Evolutionary conservation across 1,140 invertebrate genomes (phyloP).

Genomic region (Formica exsecta): DNA sequence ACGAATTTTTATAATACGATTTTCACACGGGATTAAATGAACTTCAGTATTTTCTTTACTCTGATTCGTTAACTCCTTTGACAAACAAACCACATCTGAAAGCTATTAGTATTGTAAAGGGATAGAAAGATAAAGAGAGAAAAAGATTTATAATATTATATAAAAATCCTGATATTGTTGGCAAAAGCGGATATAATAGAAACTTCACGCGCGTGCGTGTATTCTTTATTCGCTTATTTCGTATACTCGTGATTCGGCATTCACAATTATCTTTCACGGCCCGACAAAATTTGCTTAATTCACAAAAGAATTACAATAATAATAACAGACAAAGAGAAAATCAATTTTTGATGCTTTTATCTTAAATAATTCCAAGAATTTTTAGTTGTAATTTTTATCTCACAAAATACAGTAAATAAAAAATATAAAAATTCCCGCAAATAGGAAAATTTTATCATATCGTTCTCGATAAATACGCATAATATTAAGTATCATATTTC

Average conservation of each 20-base stretch:
- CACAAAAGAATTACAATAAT: neutral
- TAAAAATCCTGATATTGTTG: neutral
- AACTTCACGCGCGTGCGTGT: neutral
- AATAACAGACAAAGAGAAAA: neutral
- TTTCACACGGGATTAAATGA: conserved; percentile 1
- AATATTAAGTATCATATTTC: neutral
- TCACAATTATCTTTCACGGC: neutral
- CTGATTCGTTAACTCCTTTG: neutral
- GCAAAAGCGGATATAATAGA: neutral
- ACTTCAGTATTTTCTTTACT: neutral
- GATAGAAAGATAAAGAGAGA: neutral
- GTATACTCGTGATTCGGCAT: neutral
- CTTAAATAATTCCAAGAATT: neutral
- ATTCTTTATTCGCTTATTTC: conserved; percentile 3
- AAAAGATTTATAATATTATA: neutral
- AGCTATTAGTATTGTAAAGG: neutral
- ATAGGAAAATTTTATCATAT: neutral
- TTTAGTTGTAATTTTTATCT: neutral
- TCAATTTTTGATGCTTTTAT: neutral
- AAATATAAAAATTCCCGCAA: neutral
- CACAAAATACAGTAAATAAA: neutral
- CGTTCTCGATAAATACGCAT: neutral
- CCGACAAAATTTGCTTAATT: neutral
- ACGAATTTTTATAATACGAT: conserved; percentile 3
- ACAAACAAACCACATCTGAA: neutral